Base-by-base conservation (phyloP, 2,888 invertebrate species). In the Trichogramma evanescens region DNA sequence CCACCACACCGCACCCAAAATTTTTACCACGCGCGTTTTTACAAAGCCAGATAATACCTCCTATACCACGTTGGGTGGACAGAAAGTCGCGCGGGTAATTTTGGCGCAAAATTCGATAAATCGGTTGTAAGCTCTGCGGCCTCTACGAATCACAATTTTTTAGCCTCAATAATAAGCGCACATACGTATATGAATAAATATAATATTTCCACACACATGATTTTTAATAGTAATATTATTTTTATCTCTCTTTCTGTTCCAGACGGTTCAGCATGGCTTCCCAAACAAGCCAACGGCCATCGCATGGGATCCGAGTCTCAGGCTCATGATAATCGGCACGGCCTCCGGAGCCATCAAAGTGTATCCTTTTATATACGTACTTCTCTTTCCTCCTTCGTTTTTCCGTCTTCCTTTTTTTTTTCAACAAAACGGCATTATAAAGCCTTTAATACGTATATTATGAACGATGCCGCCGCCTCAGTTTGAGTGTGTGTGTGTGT, bases 181-280 rank as follows among this genome's bases (percentile, higher is more conserved):
- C 43, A 42, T n/a, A 50, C 50, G 43, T 26, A 50, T 46, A 50
- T 8, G 50, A 56, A 60, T 42, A 5, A 56, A 60, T 42, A 5
- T 38, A 9, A 8, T 4, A 38, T 26, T 38, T 26, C 5, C 46
- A 57, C 13, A 9, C 45, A 45, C 8, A 45, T 9, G n/a, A 45
- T 45, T 45, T 45, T 45, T n/a, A 49, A 9, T n/a, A 6, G 9
- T 46, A 54, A 55, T 38, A 54, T 58, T 8, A 5, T 46, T 49
- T 49, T 41, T 50, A 8, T 57, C 51, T 54, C 26, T 63, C 38
- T 57, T 60, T 57, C 62, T 63, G 9, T 65, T 74, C 50, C 83
- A 96, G 96, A 95, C 95, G 70, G 87, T 92, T 61, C 95, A 95
- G 73, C 96, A 97, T 87, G 97, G 97, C 65, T 98, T 97, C 79